Conservation (phyloP, 2,888 invertebrate genomes). For the Blastobasis adustella region DNA sequence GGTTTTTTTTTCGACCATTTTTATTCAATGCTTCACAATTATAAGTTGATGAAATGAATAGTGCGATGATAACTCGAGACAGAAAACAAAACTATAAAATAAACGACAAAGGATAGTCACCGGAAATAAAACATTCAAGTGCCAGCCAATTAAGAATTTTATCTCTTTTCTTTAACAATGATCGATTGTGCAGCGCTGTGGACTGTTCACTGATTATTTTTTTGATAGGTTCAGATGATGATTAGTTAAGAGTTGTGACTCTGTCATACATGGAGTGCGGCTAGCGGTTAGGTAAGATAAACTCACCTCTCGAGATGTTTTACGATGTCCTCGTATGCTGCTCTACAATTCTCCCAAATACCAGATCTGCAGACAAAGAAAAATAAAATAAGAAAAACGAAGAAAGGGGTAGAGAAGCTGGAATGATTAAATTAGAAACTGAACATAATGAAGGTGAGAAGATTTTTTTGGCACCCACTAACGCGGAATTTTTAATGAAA, state of each 20-base stretch:
- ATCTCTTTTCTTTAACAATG: slow-evolving; percentile 20
- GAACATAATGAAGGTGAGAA: slow-evolving; percentile 24
- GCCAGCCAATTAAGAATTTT: slow-evolving; percentile 24
- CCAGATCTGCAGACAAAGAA: slow-evolving; percentile 81
- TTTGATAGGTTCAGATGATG: background rate
- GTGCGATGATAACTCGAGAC: slow-evolving; percentile 7
- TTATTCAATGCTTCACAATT: background rate
- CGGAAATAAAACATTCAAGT: slow-evolving; percentile 19
- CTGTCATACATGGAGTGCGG: background rate
- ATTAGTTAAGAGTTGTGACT: background rate
- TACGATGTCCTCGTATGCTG: slow-evolving; percentile 95
- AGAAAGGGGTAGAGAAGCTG: slow-evolving; percentile 33
- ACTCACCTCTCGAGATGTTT: slow-evolving; percentile 95
- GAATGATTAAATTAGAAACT: slow-evolving; percentile 26
- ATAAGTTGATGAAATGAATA: background rate
- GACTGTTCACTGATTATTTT: background rate
- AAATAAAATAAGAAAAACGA: slow-evolving; percentile 54
- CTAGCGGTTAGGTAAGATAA: slow-evolving; percentile 8
- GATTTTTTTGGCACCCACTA: slow-evolving; percentile 10
- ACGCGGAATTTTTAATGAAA: slow-evolving; percentile 8
- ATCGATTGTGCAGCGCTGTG: slow-evolving; percentile 16
- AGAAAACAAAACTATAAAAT: slow-evolving; percentile 11
- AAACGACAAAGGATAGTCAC: slow-evolving; percentile 11
- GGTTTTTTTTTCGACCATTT: no score
- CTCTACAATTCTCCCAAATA: slow-evolving; percentile 96